Evolutionary conservation across 2,888 invertebrate species (phyloP), one percentile per base, ranked within the genome.

Genomic region (Drosophila merina): DNA sequence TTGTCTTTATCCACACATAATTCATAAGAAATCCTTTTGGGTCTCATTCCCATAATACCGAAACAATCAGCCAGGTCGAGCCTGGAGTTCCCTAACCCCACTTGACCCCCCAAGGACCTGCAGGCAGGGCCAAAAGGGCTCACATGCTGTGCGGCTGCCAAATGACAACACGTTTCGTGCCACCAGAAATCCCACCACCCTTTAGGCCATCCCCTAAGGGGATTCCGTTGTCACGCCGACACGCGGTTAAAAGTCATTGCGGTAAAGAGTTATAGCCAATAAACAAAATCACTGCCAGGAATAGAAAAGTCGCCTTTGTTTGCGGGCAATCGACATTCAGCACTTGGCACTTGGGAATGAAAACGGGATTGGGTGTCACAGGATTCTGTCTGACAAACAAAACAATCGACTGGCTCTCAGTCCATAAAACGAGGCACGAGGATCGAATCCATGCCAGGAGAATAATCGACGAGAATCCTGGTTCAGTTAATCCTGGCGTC

Each of bases 211-310:
- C 25, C 44, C 33, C 47, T 30, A 9, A 30, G 28, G 52, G 7
- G 31, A 40, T 40, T 36, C 56, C 54, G 54, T 60, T 72, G 60
- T 69, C 56, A 57, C 70, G 42, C 36, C 54, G 42, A 49, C 33
- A 36, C 59, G 51, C 47, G 45, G 57, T 48, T 49, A 33, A 57
- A 58, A 68, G 66, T 71, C 76, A 68, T 76, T 85, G 74, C 62
- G 72, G 75, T 72, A 79, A 86, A 83, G 88, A 88, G 85, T 88
- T 88, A 87, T 86, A 87, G 85, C 74, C 84, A 84, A 88, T 88
- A 89, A 89, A 89, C 77, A 74, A 81, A 86, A 87, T 87, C 79
- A 79, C 82, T 74, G 75, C 62, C 72, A 69, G 74, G 68, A 63
- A 69, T 60, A 56, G 57, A 50, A 57, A 59, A 74, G 59, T 45